Evolutionary conservation across 2,797 vertebrate genomes (phyloP).

Genomic region (Eupleurogrammus muticus): DNA sequence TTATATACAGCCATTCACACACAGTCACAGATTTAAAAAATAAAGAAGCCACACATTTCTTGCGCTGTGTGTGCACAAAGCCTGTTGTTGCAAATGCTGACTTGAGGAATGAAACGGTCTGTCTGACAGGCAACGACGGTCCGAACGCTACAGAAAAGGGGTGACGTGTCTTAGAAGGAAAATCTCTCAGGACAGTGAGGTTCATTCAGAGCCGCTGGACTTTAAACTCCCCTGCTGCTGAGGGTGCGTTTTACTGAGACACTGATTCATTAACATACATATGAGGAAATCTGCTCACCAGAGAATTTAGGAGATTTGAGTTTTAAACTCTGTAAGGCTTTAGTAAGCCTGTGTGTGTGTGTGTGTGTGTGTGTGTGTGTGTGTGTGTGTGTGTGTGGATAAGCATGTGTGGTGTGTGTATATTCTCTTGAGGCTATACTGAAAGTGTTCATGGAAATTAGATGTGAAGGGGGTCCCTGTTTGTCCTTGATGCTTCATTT

Average conservation of each 20-base stretch:
- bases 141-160: conserved; percentile 1
- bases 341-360: not conserved
- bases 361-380: conserved; percentile 1
- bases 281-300: conserved; percentile 68
- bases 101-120: conserved; percentile 13
- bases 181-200: conserved; percentile 23
- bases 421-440: not conserved
- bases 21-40: not conserved
- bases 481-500: conserved; percentile 60
- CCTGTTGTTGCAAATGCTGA: conserved; percentile 40
- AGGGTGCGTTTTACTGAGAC: conserved; percentile 70
- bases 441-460: conserved; percentile 34
- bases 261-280: conserved; percentile 80
- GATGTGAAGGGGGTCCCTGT: conserved; percentile 25
- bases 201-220: conserved; percentile 51
- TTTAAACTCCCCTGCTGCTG: conserved; percentile 41
- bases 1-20: conserved; percentile 14
- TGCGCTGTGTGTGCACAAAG: conserved; percentile 28
- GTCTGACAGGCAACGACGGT: conserved; percentile 17
- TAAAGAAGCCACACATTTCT: conserved; percentile 1
- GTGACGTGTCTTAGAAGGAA: not conserved
- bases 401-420: not conserved
- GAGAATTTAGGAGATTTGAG: conserved; percentile 61
- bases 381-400: not conserved
- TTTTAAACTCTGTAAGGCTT: conserved; percentile 48